Evolutionary conservation across 1,140 invertebrate species (phyloP).

Genomic region (Tetramorium simillimum): DNA sequence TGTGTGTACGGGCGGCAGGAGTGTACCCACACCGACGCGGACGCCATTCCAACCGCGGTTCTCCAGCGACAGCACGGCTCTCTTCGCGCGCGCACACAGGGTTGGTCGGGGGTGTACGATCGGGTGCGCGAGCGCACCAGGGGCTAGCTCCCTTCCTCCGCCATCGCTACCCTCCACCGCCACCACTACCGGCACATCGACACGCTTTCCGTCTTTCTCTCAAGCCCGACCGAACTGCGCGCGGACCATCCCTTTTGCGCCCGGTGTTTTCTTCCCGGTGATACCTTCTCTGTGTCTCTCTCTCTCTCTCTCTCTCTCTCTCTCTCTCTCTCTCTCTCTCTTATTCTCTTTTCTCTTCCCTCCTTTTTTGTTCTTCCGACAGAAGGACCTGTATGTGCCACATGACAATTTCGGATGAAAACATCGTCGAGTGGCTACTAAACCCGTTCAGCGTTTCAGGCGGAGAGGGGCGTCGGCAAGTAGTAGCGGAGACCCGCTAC

Average conservation of each 20-base stretch:
- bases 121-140: constrained; percentile 72
- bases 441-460: constrained; percentile 9
- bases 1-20: not conserved
- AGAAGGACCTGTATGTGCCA: constrained; percentile 34
- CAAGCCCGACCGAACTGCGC: constrained; percentile 21
- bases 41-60: constrained; percentile 59
- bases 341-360: not conserved
- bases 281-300: not conserved
- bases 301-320: not conserved
- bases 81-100: constrained; percentile 70
- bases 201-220: constrained; percentile 42
- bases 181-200: constrained; percentile 18
- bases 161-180: not conserved
- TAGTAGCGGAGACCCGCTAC: constrained; percentile 38
- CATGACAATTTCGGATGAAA: constrained; percentile 71
- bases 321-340: not conserved
- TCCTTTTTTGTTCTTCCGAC: not conserved
- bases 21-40: constrained; percentile 45
- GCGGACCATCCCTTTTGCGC: constrained; percentile 23
- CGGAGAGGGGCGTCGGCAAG: constrained; percentile 29
- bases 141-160: constrained; percentile 55
- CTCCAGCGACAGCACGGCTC: constrained; percentile 57
- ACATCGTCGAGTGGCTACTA: constrained; percentile 69
- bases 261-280: not conserved
- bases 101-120: constrained; percentile 51